Conservation (phyloP, 2,113 vertebrate genomes). For the Actenoides hombroni region DNA sequence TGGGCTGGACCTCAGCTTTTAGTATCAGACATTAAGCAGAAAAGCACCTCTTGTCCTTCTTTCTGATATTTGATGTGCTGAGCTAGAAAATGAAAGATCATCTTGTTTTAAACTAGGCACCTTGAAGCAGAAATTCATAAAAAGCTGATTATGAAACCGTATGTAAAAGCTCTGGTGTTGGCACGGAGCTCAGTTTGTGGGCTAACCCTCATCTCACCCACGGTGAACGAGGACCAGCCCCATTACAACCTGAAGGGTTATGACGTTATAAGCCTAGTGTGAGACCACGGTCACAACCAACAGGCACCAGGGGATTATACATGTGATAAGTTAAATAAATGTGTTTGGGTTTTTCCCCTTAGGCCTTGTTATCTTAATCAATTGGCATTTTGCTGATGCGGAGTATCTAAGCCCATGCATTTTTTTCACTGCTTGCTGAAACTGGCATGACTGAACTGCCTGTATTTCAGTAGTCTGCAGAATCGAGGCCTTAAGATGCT, state of each 20-base stretch:
- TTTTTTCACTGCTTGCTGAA: neutral
- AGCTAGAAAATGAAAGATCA: neutral
- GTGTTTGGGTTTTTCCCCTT: neutral
- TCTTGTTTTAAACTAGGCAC: neutral
- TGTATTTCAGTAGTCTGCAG: neutral
- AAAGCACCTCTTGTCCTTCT: neutral
- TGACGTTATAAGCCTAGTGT: fast-evolving
- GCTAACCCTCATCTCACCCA: neutral
- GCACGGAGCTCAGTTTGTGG: neutral
- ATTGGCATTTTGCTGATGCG: slow-evolving; percentile 22
- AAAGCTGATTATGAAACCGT: neutral
- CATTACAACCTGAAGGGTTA: neutral
- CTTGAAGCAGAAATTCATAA: slow-evolving; percentile 15
- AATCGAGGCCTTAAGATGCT: neutral
- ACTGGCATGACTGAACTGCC: neutral
- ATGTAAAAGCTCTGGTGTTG: neutral
- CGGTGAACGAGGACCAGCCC: neutral
- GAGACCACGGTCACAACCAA: neutral
- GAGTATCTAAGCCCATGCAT: neutral
- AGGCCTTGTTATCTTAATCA: neutral
- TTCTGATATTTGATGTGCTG: neutral
- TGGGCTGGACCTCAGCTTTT: neutral
- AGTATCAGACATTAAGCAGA: neutral
- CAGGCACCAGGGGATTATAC: neutral
- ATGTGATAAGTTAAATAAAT: neutral